These are phyloP conservation scores for Limnephilus marmoratus DNA, from an alignment of 2,888 invertebrate genomes.

Conservation along the genomic window DNA sequence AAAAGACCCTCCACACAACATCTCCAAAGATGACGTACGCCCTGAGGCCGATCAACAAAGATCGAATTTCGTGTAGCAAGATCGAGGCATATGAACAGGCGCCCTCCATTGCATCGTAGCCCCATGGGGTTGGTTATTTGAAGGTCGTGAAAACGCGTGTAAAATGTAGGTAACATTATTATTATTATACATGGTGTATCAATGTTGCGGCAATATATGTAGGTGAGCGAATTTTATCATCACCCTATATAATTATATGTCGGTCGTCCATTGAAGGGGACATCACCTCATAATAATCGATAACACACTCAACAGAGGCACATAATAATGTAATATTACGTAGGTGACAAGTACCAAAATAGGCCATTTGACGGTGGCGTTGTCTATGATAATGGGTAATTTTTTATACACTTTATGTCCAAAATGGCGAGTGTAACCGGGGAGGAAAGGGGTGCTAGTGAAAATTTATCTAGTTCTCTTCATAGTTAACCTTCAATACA, in stretches of 20 bases:
- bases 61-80: not conserved
- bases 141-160: slow-evolving; percentile 64
- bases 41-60: not conserved
- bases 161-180: slow-evolving; percentile 56
- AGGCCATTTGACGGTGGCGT: not conserved
- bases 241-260: slow-evolving; percentile 8
- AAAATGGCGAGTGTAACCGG: not conserved
- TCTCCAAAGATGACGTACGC: too few species aligned
- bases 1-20: too few species aligned
- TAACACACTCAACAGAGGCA: not conserved
- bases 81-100: slow-evolving; percentile 44
- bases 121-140: slow-evolving; percentile 24
- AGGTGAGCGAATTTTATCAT: not conserved
- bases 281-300: not conserved
- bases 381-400: not conserved
- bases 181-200: not conserved
- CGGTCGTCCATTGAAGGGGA: slow-evolving; percentile 3
- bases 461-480: too few species aligned
- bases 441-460: too few species aligned
- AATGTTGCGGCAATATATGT: not conserved
- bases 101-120: not conserved
- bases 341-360: not conserved
- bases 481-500: too few species aligned
- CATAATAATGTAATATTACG: not conserved
- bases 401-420: not conserved